Evolutionary conservation across 2,797 vertebrate species (phyloP).

Genomic region (Sebastes hubbsi): DNA sequence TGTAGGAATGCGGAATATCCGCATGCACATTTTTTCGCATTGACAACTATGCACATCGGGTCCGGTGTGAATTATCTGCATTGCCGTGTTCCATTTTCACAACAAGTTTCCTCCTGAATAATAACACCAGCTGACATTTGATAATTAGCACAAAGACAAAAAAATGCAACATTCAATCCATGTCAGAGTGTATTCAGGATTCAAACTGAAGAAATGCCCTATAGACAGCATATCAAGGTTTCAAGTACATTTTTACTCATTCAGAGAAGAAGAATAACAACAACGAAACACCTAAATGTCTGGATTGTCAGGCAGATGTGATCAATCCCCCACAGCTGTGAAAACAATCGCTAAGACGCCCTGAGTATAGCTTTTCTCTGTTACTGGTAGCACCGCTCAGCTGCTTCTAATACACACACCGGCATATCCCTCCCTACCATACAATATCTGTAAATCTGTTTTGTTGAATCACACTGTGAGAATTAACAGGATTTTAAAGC

Average conservation of each 20-base stretch:
- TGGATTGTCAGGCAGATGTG: background rate
- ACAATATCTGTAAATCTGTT: conserved; percentile 14
- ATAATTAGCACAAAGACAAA: background rate
- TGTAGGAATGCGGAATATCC: too few species aligned
- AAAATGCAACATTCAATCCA: too few species aligned
- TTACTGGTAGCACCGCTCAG: background rate
- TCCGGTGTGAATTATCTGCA: too few species aligned
- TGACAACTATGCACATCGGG: too few species aligned
- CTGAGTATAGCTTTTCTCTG: background rate
- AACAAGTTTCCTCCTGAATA: too few species aligned
- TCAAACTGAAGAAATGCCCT: background rate
- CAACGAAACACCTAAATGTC: conserved; percentile 4
- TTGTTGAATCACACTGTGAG: conserved; percentile 7
- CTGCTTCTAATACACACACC: conserved; percentile 26
- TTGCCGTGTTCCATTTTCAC: too few species aligned
- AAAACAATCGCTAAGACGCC: conserved; percentile 34
- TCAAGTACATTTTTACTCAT: background rate
- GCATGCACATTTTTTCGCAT: too few species aligned
- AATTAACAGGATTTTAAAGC: conserved; percentile 18
- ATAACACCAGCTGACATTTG: background rate
- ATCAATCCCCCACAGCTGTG: conserved; percentile 36
- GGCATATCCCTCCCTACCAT: background rate
- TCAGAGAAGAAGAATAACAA: conserved; percentile 5
- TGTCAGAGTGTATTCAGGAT: background rate
- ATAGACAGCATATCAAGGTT: background rate